A percentile compares a stretch with the other conserved stretches of the same genome.
These are phyloP conservation scores for Thalassoma bifasciatum DNA, from an alignment of 2,113 vertebrate species.

Conservation along the genomic window DNA sequence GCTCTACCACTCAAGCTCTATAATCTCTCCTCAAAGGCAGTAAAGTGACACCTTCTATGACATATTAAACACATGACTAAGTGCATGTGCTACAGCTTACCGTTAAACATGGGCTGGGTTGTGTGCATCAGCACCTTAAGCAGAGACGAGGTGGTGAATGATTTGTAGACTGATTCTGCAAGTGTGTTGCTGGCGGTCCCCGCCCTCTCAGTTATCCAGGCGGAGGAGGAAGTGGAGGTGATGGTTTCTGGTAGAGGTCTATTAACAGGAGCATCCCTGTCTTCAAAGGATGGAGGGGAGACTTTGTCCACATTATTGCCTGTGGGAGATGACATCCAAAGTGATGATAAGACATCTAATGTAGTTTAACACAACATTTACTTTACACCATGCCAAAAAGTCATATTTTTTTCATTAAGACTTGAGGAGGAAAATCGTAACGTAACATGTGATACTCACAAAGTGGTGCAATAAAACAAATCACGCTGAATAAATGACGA, in stretches of 20 bases:
- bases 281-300: neutral
- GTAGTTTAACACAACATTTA: too few species aligned
- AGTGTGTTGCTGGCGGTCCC: conserved; percentile 61
- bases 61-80: too few species aligned
- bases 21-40: too few species aligned
- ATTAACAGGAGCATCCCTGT: conserved; percentile 9
- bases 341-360: too few species aligned
- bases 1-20: too few species aligned
- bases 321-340: conserved; percentile 11
- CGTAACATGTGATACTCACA: too few species aligned
- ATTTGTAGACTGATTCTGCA: conserved; percentile 52
- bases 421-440: too few species aligned
- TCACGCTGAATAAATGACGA: neutral
- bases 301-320: conserved; percentile 7
- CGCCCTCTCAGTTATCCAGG: conserved; percentile 44
- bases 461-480: too few species aligned
- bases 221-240: conserved; percentile 79
- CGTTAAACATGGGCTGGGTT: conserved; percentile 91
- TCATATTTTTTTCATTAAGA: too few species aligned
- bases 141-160: conserved; percentile 78
- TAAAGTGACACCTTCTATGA: too few species aligned
- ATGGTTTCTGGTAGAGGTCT: conserved; percentile 69
- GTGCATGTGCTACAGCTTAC: conserved; percentile 79
- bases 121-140: conserved; percentile 86
- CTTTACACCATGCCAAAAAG: too few species aligned